phyloP scores from a whole-genome alignment of 2,888 invertebrate genomes.

The Philereme vetulata region DNA sequence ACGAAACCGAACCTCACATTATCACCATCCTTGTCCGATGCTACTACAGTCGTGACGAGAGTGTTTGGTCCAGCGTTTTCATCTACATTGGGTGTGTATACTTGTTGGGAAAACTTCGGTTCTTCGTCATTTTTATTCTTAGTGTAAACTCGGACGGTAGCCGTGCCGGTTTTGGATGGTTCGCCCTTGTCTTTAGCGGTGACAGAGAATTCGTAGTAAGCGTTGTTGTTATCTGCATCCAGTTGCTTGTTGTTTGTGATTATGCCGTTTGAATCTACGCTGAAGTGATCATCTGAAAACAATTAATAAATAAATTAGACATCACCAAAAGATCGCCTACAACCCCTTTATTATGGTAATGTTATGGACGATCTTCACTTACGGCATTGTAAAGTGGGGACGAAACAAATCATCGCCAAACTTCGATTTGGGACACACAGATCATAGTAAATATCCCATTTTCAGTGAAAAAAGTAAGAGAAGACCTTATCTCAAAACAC shows the following conservation, averaged over 20 bases:
- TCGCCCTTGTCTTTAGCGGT: constrained; percentile 98
- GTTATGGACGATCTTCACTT: too few species aligned
- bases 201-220: constrained; percentile 97
- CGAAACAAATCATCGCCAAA: too few species aligned
- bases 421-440: too few species aligned
- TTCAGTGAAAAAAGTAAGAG: too few species aligned
- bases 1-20: constrained; percentile 97
- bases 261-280: constrained; percentile 95
- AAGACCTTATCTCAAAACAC: too few species aligned
- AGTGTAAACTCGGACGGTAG: constrained; percentile 97
- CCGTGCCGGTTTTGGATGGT: constrained; percentile 95
- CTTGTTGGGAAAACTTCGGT: constrained; percentile 98
- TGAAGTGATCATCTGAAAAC: constrained; percentile 94
- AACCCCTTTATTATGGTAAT: too few species aligned
- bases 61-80: constrained; percentile 98
- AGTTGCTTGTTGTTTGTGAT: constrained; percentile 96
- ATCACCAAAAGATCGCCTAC: too few species aligned
- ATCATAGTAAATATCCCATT: too few species aligned
- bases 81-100: constrained; percentile 97
- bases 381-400: too few species aligned
- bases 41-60: constrained; percentile 97
- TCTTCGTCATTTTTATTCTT: constrained; percentile 99
- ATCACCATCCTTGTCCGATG: constrained; percentile 98
- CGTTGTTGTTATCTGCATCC: constrained; percentile 98
- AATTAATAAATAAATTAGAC: neutral